Conservation (phyloP, 2,797 vertebrate genomes). For the Sebastes hubbsi region DNA sequence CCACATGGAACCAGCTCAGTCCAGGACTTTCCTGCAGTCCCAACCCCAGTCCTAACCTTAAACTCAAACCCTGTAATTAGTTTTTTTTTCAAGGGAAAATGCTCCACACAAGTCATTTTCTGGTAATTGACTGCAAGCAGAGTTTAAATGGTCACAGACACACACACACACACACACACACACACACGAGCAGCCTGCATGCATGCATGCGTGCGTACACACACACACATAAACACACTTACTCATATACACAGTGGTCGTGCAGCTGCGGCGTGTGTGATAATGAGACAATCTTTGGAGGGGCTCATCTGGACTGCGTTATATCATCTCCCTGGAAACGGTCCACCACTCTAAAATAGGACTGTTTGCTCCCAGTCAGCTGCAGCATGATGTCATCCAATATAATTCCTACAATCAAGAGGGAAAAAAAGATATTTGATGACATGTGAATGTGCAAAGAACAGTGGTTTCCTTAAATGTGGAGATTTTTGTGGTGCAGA, state of each 20-base stretch:
- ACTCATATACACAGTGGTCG: conserved; percentile 54
- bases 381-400: conserved; percentile 80
- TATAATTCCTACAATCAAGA: conserved; percentile 76
- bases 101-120: conserved; percentile 75
- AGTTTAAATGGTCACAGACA: conserved; percentile 78
- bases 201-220: conserved; percentile 1
- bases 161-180: conserved; percentile 29
- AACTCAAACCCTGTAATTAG: conserved; percentile 77
- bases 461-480: conserved; percentile 64
- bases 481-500: conserved; percentile 66
- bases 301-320: conserved; percentile 78
- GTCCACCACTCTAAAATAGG: conserved; percentile 73
- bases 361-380: conserved; percentile 76
- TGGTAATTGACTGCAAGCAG: conserved; percentile 80
- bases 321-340: conserved; percentile 78
- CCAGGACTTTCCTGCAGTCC: conserved; percentile 74
- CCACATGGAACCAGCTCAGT: conserved; percentile 67
- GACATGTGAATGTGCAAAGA: conserved; percentile 71
- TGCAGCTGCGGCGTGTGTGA: conserved; percentile 75
- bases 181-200: conserved; percentile 9
- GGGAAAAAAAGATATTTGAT: conserved; percentile 58
- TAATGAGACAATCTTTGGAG: conserved; percentile 81
- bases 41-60: conserved; percentile 73
- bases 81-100: conserved; percentile 72
- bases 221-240: conserved; percentile 18